phyloP scores from a whole-genome alignment of 2,888 invertebrate genomes.

The Sycophila texana region DNA sequence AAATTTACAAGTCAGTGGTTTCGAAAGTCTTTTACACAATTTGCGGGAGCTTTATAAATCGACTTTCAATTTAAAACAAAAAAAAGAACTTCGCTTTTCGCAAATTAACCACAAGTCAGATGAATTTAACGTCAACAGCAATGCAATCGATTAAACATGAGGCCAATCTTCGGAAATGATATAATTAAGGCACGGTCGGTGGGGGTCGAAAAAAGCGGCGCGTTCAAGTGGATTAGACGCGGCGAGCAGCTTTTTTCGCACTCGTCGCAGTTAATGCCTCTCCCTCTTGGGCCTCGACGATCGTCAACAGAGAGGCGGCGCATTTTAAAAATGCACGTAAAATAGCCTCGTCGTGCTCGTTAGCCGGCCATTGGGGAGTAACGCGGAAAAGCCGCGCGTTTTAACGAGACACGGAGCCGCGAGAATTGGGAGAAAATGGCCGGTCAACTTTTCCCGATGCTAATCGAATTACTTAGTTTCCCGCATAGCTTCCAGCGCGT shows the following conservation, averaged over 20 bases:
- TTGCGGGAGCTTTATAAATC: too few species aligned
- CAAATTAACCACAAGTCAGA: too few species aligned
- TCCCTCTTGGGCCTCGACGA: constrained; percentile 9
- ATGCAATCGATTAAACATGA: too few species aligned
- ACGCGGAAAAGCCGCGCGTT: constrained; percentile 39
- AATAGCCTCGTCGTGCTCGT: constrained; percentile 36
- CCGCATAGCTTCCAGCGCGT: neutral
- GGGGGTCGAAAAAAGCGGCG: neutral
- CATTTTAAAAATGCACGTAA: constrained; percentile 31
- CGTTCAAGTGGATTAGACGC: constrained; percentile 20
- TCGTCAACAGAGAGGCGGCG: constrained; percentile 7
- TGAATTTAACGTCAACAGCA: too few species aligned
- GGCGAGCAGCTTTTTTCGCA: constrained; percentile 20
- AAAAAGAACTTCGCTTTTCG: too few species aligned
- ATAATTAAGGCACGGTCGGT: constrained; percentile 7
- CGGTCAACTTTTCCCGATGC: constrained; percentile 42
- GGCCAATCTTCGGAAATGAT: neutral
- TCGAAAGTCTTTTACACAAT: too few species aligned
- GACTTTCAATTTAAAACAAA: too few species aligned
- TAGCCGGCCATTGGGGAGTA: constrained; percentile 36
- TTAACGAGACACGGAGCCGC: constrained; percentile 31
- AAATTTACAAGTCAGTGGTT: too few species aligned
- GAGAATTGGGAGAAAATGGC: constrained; percentile 44
- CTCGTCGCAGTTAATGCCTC: constrained; percentile 1
- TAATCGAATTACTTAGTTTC: constrained; percentile 52